Conservation (phyloP, 2,888 invertebrate genomes). For the Morinoia aosen region DNA sequence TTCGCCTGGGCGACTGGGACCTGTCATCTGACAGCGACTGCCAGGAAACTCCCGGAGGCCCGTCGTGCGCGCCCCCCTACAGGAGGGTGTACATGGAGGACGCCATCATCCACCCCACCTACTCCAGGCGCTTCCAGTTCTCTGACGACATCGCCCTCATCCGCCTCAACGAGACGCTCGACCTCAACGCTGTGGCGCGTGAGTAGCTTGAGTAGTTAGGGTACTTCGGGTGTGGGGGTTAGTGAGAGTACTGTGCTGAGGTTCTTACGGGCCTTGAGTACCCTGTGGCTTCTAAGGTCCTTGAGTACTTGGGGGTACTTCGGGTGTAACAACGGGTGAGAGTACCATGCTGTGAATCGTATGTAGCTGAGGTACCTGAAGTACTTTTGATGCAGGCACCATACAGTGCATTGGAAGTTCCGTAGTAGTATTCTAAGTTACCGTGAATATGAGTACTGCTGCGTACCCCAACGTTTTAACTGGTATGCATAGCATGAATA, state of each 20-base stretch:
- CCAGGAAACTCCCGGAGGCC: neutral
- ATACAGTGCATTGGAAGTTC: too few relatives aligned
- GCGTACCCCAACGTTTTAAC: too few relatives aligned
- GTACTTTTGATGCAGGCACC: too few relatives aligned
- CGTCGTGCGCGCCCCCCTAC: conserved; percentile 41
- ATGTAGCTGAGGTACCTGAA: too few relatives aligned
- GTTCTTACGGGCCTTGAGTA: too few relatives aligned
- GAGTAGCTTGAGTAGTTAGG: neutral
- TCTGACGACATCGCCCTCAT: conserved; percentile 55
- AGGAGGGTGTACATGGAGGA: conserved; percentile 40
- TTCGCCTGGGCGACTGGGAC: conserved; percentile 59
- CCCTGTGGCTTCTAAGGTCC: too few relatives aligned
- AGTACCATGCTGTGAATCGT: too few relatives aligned
- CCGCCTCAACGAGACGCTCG: conserved; percentile 49
- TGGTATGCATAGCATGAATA: too few relatives aligned
- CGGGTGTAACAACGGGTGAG: too few relatives aligned
- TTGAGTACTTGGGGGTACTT: too few relatives aligned
- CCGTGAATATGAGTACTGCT: too few relatives aligned
- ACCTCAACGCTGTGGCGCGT: conserved; percentile 9
- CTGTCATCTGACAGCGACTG: conserved; percentile 54
- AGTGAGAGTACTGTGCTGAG: neutral
- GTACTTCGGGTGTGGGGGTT: neutral
- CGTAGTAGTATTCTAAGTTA: too few relatives aligned
- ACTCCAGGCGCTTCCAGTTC: conserved; percentile 22
- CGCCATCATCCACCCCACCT: conserved; percentile 36